phyloP scores from a whole-genome alignment of 2,113 vertebrate species.

The Gallinago paraguaiae region DNA sequence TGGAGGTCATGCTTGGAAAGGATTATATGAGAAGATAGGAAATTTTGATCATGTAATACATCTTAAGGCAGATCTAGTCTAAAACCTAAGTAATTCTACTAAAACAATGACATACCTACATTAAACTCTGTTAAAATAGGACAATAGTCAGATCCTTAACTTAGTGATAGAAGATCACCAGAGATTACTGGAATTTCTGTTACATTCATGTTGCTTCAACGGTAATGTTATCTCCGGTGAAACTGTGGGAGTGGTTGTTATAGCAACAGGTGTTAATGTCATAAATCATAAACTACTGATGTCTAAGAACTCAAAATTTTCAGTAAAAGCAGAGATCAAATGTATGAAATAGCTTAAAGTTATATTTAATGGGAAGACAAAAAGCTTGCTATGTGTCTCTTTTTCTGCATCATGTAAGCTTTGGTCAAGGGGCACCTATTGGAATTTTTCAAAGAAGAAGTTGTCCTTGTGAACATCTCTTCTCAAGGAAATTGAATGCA shows the following conservation, averaged over 20 bases:
- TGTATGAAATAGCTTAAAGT: neutral
- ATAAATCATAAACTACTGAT: neutral
- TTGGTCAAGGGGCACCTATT: neutral
- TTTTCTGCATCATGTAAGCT: neutral
- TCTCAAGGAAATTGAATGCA: neutral
- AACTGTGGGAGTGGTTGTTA: neutral
- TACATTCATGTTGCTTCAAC: neutral
- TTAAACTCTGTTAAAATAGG: neutral
- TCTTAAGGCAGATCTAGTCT: neutral
- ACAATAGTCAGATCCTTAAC: neutral
- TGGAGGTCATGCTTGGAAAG: neutral
- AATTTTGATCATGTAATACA: neutral
- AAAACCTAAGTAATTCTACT: neutral
- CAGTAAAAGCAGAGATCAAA: neutral
- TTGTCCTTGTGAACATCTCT: neutral
- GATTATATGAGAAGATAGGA: neutral
- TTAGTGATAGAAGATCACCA: neutral
- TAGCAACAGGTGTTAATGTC: neutral
- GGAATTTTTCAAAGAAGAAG: neutral
- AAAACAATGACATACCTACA: neutral
- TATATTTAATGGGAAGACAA: neutral
- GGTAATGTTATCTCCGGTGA: neutral
- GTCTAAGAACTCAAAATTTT: neutral
- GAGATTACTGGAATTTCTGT: neutral
- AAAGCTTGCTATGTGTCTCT: neutral